phyloP scores from a whole-genome alignment of 2,797 vertebrate genomes.

The Rhabdomys pumilio region DNA sequence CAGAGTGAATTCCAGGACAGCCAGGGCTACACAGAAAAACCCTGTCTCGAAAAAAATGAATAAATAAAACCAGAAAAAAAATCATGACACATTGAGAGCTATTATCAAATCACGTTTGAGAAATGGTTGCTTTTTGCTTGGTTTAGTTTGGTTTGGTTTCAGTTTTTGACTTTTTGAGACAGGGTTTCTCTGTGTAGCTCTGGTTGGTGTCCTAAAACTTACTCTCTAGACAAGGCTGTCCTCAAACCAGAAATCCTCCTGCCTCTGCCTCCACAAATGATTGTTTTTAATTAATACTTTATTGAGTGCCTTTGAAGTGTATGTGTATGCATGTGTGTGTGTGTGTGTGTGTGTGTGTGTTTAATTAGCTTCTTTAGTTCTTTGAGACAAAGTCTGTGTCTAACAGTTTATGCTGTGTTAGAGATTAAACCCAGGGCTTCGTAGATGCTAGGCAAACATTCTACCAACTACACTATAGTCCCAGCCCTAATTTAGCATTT shows the following conservation, averaged over 20 bases:
- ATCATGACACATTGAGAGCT: background rate
- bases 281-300: conserved; percentile 21
- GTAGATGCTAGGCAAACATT: background rate
- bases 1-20: no score
- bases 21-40: no score
- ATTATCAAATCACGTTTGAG: background rate
- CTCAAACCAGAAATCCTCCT: background rate
- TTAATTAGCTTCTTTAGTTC: background rate
- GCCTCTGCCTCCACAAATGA: background rate
- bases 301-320: background rate
- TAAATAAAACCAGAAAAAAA: background rate
- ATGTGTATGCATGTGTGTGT: background rate
- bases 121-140: conserved; percentile 25
- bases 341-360: background rate
- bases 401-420: background rate
- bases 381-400: background rate
- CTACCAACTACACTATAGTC: background rate
- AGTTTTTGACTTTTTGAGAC: background rate
- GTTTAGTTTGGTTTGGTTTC: background rate
- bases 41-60: no score
- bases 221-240: background rate
- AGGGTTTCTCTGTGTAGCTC: background rate
- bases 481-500: background rate
- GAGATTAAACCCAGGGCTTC: background rate
- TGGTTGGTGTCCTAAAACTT: background rate